Evolutionary conservation across 2,113 vertebrate genomes (phyloP).

Genomic region (Eudyptes chrysolophus): DNA sequence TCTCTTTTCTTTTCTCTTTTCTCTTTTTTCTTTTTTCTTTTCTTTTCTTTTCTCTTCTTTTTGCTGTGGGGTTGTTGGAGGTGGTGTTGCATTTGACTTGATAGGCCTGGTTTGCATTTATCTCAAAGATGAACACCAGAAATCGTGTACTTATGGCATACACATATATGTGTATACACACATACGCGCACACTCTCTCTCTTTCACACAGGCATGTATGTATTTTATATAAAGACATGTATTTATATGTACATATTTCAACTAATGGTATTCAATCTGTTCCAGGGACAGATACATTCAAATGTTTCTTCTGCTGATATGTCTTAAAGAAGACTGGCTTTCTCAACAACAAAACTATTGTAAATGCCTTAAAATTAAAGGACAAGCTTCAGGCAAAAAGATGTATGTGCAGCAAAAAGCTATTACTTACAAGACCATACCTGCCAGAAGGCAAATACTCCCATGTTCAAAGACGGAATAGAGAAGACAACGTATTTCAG

Average conservation of each 20-base stretch:
- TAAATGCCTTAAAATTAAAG: slow-evolving; percentile 27
- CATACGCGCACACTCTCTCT: not conserved
- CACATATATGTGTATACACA: not conserved
- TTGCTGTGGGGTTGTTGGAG: rapidly evolving
- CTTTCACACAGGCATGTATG: not conserved
- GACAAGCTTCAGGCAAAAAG: not conserved
- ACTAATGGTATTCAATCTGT: not conserved
- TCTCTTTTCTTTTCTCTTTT: too few relatives aligned
- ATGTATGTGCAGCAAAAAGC: not conserved
- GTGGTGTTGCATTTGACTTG: not conserved
- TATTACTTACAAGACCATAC: not conserved
- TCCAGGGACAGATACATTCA: not conserved
- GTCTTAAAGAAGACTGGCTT: not conserved
- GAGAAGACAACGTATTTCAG: not conserved
- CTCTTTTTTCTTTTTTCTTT: too few relatives aligned
- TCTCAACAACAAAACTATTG: not conserved
- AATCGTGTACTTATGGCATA: not conserved
- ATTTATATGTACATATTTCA: not conserved
- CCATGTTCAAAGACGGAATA: not conserved
- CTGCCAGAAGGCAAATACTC: slow-evolving; percentile 32
- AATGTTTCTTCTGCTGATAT: not conserved
- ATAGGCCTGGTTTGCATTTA: not conserved
- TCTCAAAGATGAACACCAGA: not conserved
- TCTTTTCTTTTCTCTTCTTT: too few relatives aligned
- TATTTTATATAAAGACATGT: not conserved